Evolutionary conservation across 2,888 invertebrate genomes (phyloP).

Genomic region (Tubulanus polymorphus): DNA sequence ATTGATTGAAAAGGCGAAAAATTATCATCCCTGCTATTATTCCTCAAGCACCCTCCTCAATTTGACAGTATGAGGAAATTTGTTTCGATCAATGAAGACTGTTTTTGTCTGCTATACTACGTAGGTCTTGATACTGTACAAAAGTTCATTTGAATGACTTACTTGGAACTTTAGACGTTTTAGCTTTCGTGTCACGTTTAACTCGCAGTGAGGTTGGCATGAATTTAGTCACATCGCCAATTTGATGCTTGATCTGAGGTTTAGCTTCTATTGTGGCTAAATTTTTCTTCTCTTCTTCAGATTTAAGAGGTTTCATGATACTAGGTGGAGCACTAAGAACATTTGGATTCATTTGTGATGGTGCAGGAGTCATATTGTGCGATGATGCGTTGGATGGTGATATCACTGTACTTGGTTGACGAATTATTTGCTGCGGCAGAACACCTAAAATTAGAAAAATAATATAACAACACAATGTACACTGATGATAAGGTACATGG

Average conservation of each 20-base stretch:
- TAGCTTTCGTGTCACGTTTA: slow-evolving; percentile 68
- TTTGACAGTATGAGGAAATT: too few species aligned
- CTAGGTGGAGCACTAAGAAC: slow-evolving; percentile 80
- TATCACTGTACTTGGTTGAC: too few species aligned
- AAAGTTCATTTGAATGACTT: too few species aligned
- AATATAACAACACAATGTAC: not conserved
- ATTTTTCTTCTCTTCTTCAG: slow-evolving; percentile 40
- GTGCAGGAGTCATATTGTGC: slow-evolving; percentile 9
- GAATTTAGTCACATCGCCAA: slow-evolving; percentile 84
- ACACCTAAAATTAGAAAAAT: not conserved
- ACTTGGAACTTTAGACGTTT: slow-evolving; percentile 31
- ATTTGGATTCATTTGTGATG: slow-evolving; percentile 57
- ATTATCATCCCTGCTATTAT: too few species aligned
- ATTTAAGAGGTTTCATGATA: slow-evolving; percentile 63
- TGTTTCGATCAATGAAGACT: too few species aligned
- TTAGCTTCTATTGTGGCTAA: slow-evolving; percentile 88
- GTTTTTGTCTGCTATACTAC: too few species aligned
- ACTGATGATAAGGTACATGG: not conserved
- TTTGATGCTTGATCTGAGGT: slow-evolving; percentile 74
- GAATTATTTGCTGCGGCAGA: too few species aligned
- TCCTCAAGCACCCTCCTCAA: too few species aligned
- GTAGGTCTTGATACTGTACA: too few species aligned
- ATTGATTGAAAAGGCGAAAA: too few species aligned
- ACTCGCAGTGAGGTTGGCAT: slow-evolving; percentile 89
- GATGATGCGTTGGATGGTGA: slow-evolving; percentile 18